A percentile compares a stretch with the other conserved stretches of the same genome.
Conservation (phyloP, 2,888 invertebrate genomes). For the Priocnemis perturbator region DNA sequence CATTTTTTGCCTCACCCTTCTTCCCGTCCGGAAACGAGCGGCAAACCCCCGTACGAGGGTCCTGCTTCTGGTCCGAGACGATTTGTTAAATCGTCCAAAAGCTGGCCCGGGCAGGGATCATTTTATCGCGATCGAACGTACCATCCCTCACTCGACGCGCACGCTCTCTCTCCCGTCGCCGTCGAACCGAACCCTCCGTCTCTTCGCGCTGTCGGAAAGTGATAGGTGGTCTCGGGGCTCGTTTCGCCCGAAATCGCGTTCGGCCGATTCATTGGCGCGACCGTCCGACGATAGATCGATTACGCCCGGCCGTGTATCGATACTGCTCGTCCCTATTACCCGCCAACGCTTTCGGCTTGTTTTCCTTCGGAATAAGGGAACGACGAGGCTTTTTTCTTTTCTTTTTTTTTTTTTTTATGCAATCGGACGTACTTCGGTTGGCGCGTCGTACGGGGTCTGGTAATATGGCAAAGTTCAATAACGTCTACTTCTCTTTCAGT, state of each 20-base stretch:
- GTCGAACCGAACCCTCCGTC: background rate
- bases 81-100: conserved; percentile 53
- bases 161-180: conserved; percentile 24
- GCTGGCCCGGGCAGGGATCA: conserved; percentile 45
- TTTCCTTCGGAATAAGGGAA: too few relatives aligned
- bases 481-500: too few relatives aligned
- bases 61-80: conserved; percentile 26
- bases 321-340: too few relatives aligned
- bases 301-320: conserved; percentile 34
- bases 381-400: background rate
- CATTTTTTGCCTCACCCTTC: background rate
- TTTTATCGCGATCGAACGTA: conserved; percentile 66
- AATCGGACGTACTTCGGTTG: too few relatives aligned
- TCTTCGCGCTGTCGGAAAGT: conserved; percentile 5
- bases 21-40: conserved; percentile 6
- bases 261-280: conserved; percentile 66
- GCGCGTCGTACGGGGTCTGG: too few relatives aligned
- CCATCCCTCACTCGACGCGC: conserved; percentile 58
- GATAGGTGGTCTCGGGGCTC: conserved; percentile 51
- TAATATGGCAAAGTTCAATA: too few relatives aligned
- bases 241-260: conserved; percentile 58
- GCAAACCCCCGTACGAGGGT: conserved; percentile 10
- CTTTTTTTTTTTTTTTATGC: too few relatives aligned
- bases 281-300: conserved; percentile 64
- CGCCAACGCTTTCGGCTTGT: too few relatives aligned